phyloP scores from a whole-genome alignment of 2,113 vertebrate species.

The Chloropsis cyanopogon region DNA sequence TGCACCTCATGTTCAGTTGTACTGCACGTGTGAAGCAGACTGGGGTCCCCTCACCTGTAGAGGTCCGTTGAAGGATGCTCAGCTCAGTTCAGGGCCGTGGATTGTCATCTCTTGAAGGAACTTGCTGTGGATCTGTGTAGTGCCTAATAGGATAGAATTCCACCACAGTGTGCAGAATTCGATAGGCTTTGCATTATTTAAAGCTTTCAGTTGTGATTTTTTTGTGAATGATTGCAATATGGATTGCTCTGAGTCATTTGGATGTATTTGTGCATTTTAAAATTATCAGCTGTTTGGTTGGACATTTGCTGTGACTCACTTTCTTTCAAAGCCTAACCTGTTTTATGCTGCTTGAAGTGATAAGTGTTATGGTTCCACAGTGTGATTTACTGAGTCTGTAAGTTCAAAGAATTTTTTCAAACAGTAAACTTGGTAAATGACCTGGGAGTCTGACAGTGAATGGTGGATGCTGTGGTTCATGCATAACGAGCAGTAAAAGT shows the following conservation, averaged over 20 bases:
- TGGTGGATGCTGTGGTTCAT: conserved; percentile 2
- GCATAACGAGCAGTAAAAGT: conserved; percentile 34
- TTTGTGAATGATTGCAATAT: neutral
- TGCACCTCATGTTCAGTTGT: neutral
- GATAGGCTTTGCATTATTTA: neutral
- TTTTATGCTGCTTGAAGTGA: neutral
- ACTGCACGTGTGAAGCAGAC: fast-evolving
- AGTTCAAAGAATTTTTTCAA: neutral
- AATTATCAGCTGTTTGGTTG: neutral
- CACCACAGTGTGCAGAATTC: neutral
- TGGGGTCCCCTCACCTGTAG: neutral
- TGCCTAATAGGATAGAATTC: neutral
- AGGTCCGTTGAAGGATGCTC: neutral
- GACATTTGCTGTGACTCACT: neutral
- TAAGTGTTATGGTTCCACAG: neutral
- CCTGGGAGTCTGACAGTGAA: neutral
- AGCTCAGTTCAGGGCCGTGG: neutral
- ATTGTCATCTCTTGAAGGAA: neutral
- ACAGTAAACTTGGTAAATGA: neutral
- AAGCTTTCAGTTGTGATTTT: neutral
- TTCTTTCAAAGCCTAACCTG: neutral
- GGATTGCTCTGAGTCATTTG: neutral
- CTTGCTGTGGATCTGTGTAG: neutral
- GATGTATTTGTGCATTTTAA: neutral
- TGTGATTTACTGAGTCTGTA: neutral